Evolutionary conservation across 2,888 invertebrate genomes (phyloP), one percentile per base, ranked within the genome.

Genomic region (Leucozona laternaria): DNA sequence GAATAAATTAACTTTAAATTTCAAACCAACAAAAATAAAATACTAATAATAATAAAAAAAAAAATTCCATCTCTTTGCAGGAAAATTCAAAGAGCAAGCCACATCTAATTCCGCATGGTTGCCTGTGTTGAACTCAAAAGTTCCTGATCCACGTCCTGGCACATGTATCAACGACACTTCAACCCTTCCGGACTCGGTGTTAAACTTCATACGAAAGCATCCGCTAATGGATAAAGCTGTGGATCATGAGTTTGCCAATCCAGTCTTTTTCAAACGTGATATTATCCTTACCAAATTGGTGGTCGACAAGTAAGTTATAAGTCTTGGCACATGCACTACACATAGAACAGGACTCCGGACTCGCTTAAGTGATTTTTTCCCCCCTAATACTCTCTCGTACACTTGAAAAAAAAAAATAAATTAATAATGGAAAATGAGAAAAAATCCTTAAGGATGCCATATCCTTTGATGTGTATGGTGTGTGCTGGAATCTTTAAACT

Each of bases 171-270:
- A 98, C 90, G 98, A 98, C 91, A 98, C 98, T 0, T 96, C 97
- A 88, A 96, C 96, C 0, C 93, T 98, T 87, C 98, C 98, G 34
- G 98, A 98, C 92, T 96, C 96, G 20, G 98, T 98, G 60, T 94
- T 98, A 88, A 98, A 98, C 93, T 99, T 99, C 93, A 98, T 99
- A 90, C 96, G 98, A 90, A 97, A 97, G 43, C 99, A 99, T 93
- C 98, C 99, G 1, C 94, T 99, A 88, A 98, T 99, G 98, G 98
- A 99, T 93, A 97, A 97, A 57, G 98, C 98, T 5, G 98, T 99
- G 66, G 96, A 97, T 89, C 98, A 98, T 93, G 97, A 97, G 92
- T 96, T 97, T 91, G 97, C 97, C 90, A 97, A 97, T 91, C 98
- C 98, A 0, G 97, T 98, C 68, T 98, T 97, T 93, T 98, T 96